Base-by-base conservation (phyloP, 2,888 invertebrate species). In the Platycheirus rosarum region DNA sequence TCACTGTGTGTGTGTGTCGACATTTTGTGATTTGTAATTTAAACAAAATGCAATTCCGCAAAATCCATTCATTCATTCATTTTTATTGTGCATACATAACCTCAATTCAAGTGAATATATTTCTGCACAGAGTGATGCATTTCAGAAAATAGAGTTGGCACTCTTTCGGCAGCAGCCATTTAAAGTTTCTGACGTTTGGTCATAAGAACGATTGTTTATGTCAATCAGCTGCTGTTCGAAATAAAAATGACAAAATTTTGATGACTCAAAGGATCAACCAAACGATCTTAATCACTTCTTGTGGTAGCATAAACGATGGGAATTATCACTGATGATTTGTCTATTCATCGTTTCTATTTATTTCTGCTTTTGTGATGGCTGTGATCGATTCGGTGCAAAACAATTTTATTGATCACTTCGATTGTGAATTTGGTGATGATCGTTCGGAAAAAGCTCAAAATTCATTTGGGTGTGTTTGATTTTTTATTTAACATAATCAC, bases 121-220 rank as follows among this genome's bases (percentile, higher is more conserved):
- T 8, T 75, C 49, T 48, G 5, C 32, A 53, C 16, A 5, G 14
- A 26, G 2, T 49, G 44, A 35, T 68, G 75, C 68, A 68, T 57
- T 66, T 74, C 74, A 46, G 16, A 74, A 74, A 66, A 68, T 51
- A 60, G 32, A 75, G 44, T 76, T 76, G 69, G 69, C 75, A 69
- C 51, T 51, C 26, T 49, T 40, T 46, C 1, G 26, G 26, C 11
- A n/a, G 20, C n/a, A 14, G 29, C 6, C 23, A 23, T 16, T 18
- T 48, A 35, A 20, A 37, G 35, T 23, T 63, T 49, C 14, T 11
- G 63, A 63, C 23, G 14, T 23, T 63, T 48, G 14, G 63, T 69
- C 68, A 68, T 68, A 70, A 77, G 63, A 55, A 11, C 69, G 44
- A 69, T 70, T 76, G 76, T 70, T 76, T 76, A 76, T 76, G 35